phyloP scores from a whole-genome alignment of 2,113 vertebrate genomes.

The Vulpes lagopus region DNA sequence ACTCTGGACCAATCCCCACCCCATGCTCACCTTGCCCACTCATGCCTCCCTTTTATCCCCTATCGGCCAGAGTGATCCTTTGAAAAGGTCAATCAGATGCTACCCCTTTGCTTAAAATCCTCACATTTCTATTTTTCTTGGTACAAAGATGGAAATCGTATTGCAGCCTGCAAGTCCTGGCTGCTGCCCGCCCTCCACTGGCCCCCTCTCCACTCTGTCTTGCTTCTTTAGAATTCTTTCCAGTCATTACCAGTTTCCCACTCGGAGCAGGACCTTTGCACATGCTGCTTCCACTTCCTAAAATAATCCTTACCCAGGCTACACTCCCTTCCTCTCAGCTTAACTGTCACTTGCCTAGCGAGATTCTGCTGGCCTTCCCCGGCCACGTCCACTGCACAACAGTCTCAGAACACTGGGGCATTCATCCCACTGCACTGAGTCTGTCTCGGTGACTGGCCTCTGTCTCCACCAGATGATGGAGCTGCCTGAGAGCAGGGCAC shows the following conservation, averaged over 20 bases:
- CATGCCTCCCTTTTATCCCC: neutral
- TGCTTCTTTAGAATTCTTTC: neutral
- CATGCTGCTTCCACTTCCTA: neutral
- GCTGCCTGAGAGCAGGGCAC: neutral
- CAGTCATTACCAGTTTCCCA: neutral
- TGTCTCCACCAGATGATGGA: neutral
- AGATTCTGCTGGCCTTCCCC: neutral
- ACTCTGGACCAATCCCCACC: neutral
- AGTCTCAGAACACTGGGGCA: neutral
- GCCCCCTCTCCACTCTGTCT: neutral
- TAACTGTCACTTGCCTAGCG: neutral
- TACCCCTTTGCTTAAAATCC: neutral
- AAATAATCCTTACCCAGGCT: no score
- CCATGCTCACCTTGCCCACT: neutral
- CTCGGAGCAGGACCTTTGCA: neutral
- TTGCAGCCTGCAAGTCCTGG: accelerated
- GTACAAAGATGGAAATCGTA: neutral
- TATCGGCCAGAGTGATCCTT: neutral
- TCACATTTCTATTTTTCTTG: neutral
- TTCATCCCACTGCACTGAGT: accelerated
- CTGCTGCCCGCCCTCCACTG: no score
- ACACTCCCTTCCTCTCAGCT: neutral
- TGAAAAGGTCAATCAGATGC: neutral
- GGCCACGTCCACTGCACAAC: accelerated
- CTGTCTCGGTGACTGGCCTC: neutral